phyloP scores from a whole-genome alignment of 2,113 vertebrate species.

The Pangasianodon gigas region DNA sequence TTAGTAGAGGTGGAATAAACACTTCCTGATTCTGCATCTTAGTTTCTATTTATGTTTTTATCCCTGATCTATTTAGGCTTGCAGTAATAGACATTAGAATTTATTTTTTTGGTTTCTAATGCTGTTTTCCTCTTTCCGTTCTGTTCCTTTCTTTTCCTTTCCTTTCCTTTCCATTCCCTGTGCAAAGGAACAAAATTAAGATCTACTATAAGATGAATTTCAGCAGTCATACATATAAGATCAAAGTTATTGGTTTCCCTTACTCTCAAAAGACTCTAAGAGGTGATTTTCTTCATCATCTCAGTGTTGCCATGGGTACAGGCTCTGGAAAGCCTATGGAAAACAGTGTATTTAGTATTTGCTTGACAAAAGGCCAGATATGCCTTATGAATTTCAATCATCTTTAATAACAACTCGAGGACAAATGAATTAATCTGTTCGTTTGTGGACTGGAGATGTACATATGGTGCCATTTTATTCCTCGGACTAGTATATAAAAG shows the following conservation, averaged over 20 bases:
- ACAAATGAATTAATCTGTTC: not conserved
- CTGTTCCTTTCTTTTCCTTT: not conserved
- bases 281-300: not conserved
- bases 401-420: not conserved
- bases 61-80: not conserved
- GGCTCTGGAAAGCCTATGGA: not conserved
- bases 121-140: not conserved
- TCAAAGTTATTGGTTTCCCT: not conserved
- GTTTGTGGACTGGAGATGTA: not conserved
- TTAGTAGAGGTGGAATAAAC: not conserved
- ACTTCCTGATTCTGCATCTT: not conserved
- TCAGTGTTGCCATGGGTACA: slow-evolving; percentile 43
- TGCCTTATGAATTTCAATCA: not conserved
- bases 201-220: not conserved
- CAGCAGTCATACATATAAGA: not conserved
- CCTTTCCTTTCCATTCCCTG: not conserved
- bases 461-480: not conserved
- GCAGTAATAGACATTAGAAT: not conserved
- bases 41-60: not conserved
- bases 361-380: not conserved
- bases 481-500: not conserved
- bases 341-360: not conserved
- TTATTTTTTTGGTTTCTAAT: not conserved
- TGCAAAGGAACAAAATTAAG: not conserved
- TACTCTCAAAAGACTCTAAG: not conserved